A percentile compares a stretch with the other conserved stretches of the same genome.
Evolutionary conservation across 2,888 invertebrate species (phyloP).

Genomic region (Rhogogaster chlorosoma): DNA sequence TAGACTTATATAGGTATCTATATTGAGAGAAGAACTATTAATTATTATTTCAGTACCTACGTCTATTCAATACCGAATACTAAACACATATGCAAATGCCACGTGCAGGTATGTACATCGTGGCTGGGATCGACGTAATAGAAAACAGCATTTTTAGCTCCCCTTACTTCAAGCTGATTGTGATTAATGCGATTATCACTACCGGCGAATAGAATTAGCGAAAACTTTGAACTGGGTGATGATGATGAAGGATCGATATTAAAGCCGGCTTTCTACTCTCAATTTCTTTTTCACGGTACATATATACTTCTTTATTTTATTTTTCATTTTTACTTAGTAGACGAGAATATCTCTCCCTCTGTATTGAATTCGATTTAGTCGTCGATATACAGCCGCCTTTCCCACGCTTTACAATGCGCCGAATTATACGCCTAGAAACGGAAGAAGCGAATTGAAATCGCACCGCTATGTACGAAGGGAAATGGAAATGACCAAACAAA

Average conservation of each 20-base stretch:
- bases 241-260: not conserved
- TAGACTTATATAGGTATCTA: too few species aligned
- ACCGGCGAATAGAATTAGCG: not conserved
- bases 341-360: not conserved
- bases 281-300: not conserved
- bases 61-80: too few species aligned
- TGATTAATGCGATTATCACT: slow-evolving; percentile 9
- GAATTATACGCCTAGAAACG: slow-evolving; percentile 6
- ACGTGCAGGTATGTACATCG: not conserved
- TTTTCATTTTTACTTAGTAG: not conserved
- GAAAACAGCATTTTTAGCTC: not conserved
- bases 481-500: slow-evolving; percentile 40
- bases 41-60: not conserved
- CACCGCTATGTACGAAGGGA: not conserved
- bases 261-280: not conserved
- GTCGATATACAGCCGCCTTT: not conserved
- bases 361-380: not conserved
- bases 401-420: slow-evolving; percentile 31
- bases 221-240: not conserved
- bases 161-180: not conserved
- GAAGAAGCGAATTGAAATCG: slow-evolving; percentile 33
- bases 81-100: not conserved
- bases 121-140: not conserved
- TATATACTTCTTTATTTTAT: not conserved
- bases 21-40: not conserved